Evolutionary conservation across 1,140 invertebrate species (phyloP).

Genomic region (Dysdera silvatica): DNA sequence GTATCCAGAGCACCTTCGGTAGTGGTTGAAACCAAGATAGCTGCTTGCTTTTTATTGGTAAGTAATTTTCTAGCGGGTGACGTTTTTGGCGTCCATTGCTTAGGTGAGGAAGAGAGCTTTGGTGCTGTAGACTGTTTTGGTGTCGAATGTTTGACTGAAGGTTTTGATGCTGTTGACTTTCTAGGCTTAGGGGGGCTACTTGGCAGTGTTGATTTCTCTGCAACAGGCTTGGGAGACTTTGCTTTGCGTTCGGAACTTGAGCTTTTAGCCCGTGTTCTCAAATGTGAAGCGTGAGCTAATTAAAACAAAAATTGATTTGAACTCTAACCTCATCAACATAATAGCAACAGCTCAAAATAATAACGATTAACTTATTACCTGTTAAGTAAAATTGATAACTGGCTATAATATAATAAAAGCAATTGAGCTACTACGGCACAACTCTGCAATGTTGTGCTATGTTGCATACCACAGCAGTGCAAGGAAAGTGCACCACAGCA

Average conservation of each 20-base stretch:
- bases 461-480: too few relatives aligned
- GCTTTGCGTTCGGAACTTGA: neutral
- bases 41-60: slow-evolving; percentile 16
- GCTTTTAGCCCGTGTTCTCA: neutral
- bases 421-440: too few relatives aligned
- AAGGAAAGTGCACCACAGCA: too few relatives aligned
- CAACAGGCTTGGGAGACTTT: neutral
- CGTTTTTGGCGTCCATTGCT: neutral
- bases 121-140: neutral
- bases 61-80: neutral
- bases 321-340: neutral
- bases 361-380: too few relatives aligned
- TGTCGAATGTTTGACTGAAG: neutral
- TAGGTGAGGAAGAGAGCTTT: too few relatives aligned
- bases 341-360: neutral
- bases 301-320: neutral
- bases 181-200: neutral
- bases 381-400: too few relatives aligned
- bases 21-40: neutral
- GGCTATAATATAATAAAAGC: too few relatives aligned
- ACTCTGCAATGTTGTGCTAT: too few relatives aligned
- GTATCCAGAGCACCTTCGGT: neutral
- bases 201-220: neutral
- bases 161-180: neutral
- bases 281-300: neutral